Evolutionary conservation across 53 echinoderm and acorn worm genomes (phyloP), one percentile per base, ranked within the genome.

Genomic region (Mesocentrotus franciscanus): DNA sequence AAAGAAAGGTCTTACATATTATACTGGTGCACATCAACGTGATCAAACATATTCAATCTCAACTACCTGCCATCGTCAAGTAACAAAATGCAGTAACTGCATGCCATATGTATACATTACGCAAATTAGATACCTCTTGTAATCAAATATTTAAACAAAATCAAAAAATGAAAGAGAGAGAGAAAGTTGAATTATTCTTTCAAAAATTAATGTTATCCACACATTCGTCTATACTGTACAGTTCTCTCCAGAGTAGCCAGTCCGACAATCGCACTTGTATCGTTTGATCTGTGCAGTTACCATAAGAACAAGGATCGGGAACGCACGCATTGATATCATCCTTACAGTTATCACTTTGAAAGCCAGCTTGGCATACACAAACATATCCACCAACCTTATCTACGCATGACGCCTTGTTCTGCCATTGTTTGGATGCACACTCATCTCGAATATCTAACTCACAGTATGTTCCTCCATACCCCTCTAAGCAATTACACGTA

Each of bases 181-280:
- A 7, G 39, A 3, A 96, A 56, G 96, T 90, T 12, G 95, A 85
- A 24, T 89, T 78, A 59, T 96, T 20, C 75, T 95, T 35, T 56
- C 96, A 96, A n/a, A n/a, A n/a, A n/a, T n/a, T n/a, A 2, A 68
- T 89, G 16, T 93, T 71, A 15, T 60, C 89, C 3, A 24, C 17
- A 64, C 96, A 96, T 39, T 96, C 96, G 85, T 96, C 90, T 56
- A 95, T 92, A 60, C 49, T 17, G 95, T 83, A 90, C 96, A 96
- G 56, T 85, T 72, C n/a, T 62, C 93, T 2, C 96, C 96, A 18
- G 85, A 59, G 29, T 95, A 96, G n/a, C 95, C 95, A 49, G 92
- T 64, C 58, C 58, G 27, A 62, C 96, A 96, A 13, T 39, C 75
- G 60, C 95, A 96, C 6, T 20, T 78, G 76, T 95, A 90, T 59